These are phyloP conservation scores for Trachelus tabidus DNA, from an alignment of 2,888 invertebrate species.

Conservation along the genomic window DNA sequence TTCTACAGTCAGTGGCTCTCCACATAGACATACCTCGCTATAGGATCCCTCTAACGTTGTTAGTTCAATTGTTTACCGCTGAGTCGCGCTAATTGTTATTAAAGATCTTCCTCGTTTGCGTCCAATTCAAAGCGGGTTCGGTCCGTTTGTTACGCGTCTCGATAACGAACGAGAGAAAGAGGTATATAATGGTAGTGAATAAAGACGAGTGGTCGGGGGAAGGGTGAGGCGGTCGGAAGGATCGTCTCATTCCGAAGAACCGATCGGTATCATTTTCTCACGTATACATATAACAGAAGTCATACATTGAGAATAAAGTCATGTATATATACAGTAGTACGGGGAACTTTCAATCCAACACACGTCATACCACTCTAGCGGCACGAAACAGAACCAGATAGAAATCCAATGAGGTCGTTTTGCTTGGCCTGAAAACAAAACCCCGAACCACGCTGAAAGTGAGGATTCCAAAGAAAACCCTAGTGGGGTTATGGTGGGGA, in stretches of 20 bases:
- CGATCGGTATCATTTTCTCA: no score
- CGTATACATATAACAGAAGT: no score
- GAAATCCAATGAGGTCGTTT: not conserved
- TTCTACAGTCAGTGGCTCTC: not conserved
- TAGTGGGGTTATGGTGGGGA: slow-evolving; percentile 13
- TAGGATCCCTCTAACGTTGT: slow-evolving; percentile 22
- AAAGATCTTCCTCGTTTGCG: slow-evolving; percentile 38
- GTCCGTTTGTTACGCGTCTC: slow-evolving; percentile 3
- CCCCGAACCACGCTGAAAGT: not conserved
- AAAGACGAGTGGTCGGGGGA: no score
- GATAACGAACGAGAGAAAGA: no score
- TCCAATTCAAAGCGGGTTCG: slow-evolving; percentile 24
- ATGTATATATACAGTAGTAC: no score
- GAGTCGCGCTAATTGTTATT: slow-evolving; percentile 34
- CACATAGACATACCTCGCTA: not conserved
- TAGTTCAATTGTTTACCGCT: slow-evolving; percentile 36
- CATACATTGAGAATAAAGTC: no score
- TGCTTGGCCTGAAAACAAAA: slow-evolving; percentile 10
- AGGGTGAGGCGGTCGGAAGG: no score
- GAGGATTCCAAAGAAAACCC: not conserved
- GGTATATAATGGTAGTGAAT: no score
- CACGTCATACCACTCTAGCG: no score
- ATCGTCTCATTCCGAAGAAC: no score
- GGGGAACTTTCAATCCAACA: no score
- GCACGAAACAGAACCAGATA: no score